Evolutionary conservation across 2,797 vertebrate species (phyloP).

Genomic region (Sparus aurata): DNA sequence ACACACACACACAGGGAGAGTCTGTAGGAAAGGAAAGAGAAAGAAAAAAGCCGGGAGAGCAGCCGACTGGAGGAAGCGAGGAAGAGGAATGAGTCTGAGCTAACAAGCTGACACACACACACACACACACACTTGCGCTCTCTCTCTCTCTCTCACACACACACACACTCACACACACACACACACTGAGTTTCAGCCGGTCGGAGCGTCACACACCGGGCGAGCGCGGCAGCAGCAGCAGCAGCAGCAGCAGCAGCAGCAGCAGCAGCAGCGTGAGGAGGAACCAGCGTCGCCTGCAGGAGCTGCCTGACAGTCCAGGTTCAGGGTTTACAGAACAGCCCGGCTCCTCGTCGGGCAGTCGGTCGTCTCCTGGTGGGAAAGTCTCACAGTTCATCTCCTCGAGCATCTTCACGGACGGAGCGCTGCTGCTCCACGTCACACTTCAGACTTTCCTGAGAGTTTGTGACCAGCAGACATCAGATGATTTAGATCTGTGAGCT

Average conservation of each 20-base stretch:
- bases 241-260: slow-evolving; percentile 40
- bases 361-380: background rate
- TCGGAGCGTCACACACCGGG: slow-evolving; percentile 15
- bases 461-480: too few relatives aligned
- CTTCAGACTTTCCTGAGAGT: background rate
- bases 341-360: background rate
- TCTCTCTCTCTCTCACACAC: slow-evolving; percentile 16
- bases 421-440: slow-evolving; percentile 9
- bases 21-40: slow-evolving; percentile 18
- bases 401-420: slow-evolving; percentile 38
- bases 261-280: slow-evolving; percentile 35
- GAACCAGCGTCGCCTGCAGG: slow-evolving; percentile 38
- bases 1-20: slow-evolving; percentile 24
- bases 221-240: slow-evolving; percentile 32
- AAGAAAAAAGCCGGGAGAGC: slow-evolving; percentile 32
- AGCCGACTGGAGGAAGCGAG: slow-evolving; percentile 50
- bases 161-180: background rate
- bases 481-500: background rate
- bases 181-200: slow-evolving; percentile 31
- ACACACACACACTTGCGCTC: slow-evolving; percentile 26
- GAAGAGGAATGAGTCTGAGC: slow-evolving; percentile 54
- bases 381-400: background rate
- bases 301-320: slow-evolving; percentile 40
- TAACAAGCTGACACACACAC: slow-evolving; percentile 53
- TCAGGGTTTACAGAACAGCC: slow-evolving; percentile 14